Base-by-base conservation (phyloP, 2,888 invertebrate species). In the Agonopterix heracliana region DNA sequence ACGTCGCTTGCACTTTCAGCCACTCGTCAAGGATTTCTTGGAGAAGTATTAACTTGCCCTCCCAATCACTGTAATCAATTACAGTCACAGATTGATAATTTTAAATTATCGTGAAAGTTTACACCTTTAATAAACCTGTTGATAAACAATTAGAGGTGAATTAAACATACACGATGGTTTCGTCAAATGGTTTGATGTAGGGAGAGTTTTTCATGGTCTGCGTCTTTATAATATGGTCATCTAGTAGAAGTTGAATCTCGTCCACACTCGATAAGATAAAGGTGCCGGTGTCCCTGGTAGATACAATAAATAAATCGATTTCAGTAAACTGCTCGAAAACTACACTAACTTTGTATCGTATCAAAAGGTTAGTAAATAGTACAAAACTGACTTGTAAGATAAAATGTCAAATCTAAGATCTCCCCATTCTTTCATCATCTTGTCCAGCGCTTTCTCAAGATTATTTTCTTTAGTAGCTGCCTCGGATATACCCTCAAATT, bases 171-270 rank as follows among this genome's bases (percentile, higher is more conserved):
- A 92, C 61, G 56, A 95, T 95, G 71, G 94, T 92, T 46, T 92
- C 92, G 76, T 98, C 96, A 73, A 98, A 98, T 0, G 98, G 98
- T 73, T 97, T 97, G 56, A 98, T 97, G 66, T 97, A 98, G 0
- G 98, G 96, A 0, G 98, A 98, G 68, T 97, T 97, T 81, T 98
- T 95, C 97, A 98, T 98, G 0, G 98, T 98, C 76, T 98, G 98
- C 1, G 98, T 96, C 81, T 98, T 98, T 8, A 98, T 95, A 59
- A 98, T 94, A 74, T 98, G 98, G 76, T 98, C 98, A 77, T 98
- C 98, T 48, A 98, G 82, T 46, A 97, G 82, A 35, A 97, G 87
- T 80, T 98, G 98, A 69, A 98, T 97, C 65, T 98, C 98, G 79
- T 98, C 98, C 5, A 98, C 92, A 52, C 96, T 93, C 0, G 97